Base-by-base conservation (phyloP, 2,797 vertebrate genomes). In the Peromyscus melanophrys region DNA sequence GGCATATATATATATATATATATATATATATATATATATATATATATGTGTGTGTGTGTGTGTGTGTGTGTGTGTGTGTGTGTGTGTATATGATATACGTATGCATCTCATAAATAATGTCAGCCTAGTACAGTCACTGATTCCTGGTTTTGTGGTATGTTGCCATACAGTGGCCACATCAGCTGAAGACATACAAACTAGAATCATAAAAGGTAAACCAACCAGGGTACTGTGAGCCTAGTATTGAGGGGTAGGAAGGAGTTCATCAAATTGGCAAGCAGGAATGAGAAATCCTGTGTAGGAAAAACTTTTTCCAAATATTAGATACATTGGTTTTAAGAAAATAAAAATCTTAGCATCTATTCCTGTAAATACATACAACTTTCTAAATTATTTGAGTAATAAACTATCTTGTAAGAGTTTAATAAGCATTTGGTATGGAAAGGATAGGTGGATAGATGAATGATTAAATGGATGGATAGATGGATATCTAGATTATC, bases 131-230 rank as follows among this genome's bases (percentile, higher is more conserved):
- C 1, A 25, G 77, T 21, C 57, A 49, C 63, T 25, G 3, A 52
- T 43, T 59, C 4, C 4, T 55, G 1, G 23, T 55, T 7, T 43
- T 17, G 27, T 61, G 71, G 49, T 67, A 52, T 46, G 34, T n/a
- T 27, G 46, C 4, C 9, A 61, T 65, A 0, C 21, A 9, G 80
- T 37, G 61, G 34, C 67, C 5, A 0, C 9, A 4, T 43, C 69
- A 61, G 27, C 67, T 6, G 5, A 57, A 34, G 23, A 78, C 17
- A 57, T 27, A 13, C 0, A 13, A 16, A 55, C 55, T 57, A 57
- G 55, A 57, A 7, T 73, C 14, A 1, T 1, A n/a, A 59, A 27
- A 71, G 13, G 13, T 19, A 0, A 61, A 14, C 9, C 0, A 0
- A 55, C 11, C 43, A 57, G n/a, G 31, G 69, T 0, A 8, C 27